These are phyloP conservation scores for Lithodes maja DNA, from an alignment of 2,888 invertebrate species.

Conservation along the genomic window DNA sequence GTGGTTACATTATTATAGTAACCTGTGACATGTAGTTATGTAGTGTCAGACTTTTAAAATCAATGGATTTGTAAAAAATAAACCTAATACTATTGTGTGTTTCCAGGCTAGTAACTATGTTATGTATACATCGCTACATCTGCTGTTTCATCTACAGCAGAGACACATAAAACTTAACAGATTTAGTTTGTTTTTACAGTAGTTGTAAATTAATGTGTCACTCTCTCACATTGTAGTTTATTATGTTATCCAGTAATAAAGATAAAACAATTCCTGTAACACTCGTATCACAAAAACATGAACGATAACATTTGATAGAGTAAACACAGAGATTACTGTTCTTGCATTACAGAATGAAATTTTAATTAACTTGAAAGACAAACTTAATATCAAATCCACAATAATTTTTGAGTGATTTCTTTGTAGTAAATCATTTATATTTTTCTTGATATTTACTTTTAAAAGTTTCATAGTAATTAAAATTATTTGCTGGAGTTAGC, in stretches of 20 bases:
- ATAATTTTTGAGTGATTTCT: not conserved
- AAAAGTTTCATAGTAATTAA: not conserved
- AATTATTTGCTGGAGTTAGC: not conserved
- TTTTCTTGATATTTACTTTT: conserved; percentile 8
- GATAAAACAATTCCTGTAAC: not conserved
- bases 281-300: conserved; percentile 3
- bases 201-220: too few species aligned
- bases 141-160: not conserved
- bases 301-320: not conserved
- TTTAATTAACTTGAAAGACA: not conserved
- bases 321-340: not conserved
- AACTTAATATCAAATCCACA: not conserved
- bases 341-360: not conserved
- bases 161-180: not conserved
- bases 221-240: not conserved
- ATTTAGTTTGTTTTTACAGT: too few species aligned
- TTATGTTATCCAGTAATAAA: not conserved
- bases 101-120: too few species aligned
- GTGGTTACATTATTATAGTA: too few species aligned
- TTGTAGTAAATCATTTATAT: not conserved
- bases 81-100: too few species aligned
- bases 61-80: too few species aligned
- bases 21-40: too few species aligned
- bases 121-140: not conserved
- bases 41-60: too few species aligned